phyloP scores from a whole-genome alignment of 2,113 vertebrate species.

The Eulacestoma nigropectus region DNA sequence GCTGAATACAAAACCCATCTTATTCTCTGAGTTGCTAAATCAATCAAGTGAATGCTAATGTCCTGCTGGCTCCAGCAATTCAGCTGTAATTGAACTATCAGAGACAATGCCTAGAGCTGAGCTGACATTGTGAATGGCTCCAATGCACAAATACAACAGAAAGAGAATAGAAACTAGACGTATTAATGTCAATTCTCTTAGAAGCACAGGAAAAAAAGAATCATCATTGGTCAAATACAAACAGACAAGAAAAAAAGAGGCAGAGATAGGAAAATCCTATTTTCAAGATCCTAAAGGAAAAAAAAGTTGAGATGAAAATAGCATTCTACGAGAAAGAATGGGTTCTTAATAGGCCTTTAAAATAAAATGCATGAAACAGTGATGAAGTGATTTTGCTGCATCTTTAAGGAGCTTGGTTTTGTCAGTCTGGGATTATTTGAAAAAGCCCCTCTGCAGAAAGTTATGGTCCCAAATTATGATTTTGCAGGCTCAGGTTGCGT shows the following conservation, averaged over 20 bases:
- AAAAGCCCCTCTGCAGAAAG: background rate
- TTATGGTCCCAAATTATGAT: background rate
- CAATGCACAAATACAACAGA: background rate
- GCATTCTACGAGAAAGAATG: conserved; percentile 6
- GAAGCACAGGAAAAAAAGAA: background rate
- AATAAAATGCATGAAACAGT: background rate
- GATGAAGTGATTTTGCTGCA: background rate
- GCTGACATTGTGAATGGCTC: background rate
- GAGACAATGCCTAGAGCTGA: conserved; percentile 13
- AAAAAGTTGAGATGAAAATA: background rate
- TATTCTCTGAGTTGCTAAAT: conserved; percentile 53
- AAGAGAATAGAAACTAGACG: background rate
- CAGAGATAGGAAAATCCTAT: background rate
- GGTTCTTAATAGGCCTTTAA: conserved; percentile 11
- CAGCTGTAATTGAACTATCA: conserved; percentile 28
- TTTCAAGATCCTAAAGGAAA: background rate
- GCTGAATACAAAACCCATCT: conserved; percentile 40
- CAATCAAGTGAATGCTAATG: conserved; percentile 61
- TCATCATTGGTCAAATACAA: background rate
- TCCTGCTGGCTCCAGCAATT: conserved; percentile 54
- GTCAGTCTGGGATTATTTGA: background rate
- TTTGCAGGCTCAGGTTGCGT: background rate
- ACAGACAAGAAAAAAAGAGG: background rate
- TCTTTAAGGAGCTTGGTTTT: background rate
- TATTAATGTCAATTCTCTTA: conserved; percentile 3